These are phyloP conservation scores for Allobates femoralis DNA, from an alignment of 2,797 vertebrate species.

Conservation along the genomic window DNA sequence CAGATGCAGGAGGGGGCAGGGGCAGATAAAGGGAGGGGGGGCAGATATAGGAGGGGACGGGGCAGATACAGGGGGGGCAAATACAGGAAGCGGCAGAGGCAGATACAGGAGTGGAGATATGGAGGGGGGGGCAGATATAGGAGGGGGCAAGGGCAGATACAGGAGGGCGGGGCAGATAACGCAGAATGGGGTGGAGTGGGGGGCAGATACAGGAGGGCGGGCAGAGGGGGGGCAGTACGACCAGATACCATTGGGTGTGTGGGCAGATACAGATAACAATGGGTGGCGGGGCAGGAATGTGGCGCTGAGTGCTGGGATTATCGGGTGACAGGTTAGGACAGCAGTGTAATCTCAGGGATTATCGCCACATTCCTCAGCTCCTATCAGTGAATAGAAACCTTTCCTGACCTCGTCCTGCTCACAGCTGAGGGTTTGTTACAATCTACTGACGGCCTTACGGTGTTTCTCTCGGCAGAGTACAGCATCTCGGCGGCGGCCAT, in stretches of 20 bases:
- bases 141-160: neutral
- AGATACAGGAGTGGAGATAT: neutral
- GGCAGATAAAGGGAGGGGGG: neutral
- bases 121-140: neutral
- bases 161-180: neutral
- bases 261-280: too few relatives aligned
- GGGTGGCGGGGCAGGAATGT: too few relatives aligned
- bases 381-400: too few relatives aligned
- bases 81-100: neutral
- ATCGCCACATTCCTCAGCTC: too few relatives aligned
- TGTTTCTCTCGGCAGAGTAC: constrained; percentile 80
- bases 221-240: neutral
- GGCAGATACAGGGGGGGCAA: neutral
- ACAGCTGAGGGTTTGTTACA: constrained; percentile 1
- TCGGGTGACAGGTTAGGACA: neutral
- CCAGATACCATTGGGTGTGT: too few relatives aligned
- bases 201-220: neutral
- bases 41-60: neutral
- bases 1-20: neutral
- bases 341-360: neutral
- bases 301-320: too few relatives aligned
- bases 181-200: neutral
- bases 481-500: constrained; percentile 96
- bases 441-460: neutral
- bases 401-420: neutral